Evolutionary conservation across 2,797 vertebrate species (phyloP), one percentile per base, ranked within the genome.

Genomic region (Kryptopterus vitreolus): DNA sequence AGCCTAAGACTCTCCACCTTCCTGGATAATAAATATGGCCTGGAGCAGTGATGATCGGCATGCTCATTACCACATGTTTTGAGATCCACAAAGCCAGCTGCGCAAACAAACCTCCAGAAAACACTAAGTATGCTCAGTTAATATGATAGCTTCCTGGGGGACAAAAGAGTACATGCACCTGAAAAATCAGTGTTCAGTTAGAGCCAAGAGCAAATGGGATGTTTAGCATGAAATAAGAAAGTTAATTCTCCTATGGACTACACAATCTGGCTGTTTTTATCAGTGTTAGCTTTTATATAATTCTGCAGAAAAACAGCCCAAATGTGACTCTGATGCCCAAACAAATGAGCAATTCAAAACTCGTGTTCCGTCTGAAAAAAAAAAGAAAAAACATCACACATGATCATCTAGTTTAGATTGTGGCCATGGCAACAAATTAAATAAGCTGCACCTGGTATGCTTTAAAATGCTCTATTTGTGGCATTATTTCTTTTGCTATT

Each of bases 31-130:
- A 61, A 76, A 69, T 70, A 78, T 77, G 29, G 43, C 62, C 53
- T 58, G 7, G 10, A 78, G 43, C 74, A 62, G 24, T 76, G 48
- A 66, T 70, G 61, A 53, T 71, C 57, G 38, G 22, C 31, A 38
- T 58, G 53, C 58, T 65, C 81, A 62, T 83, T 82, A 85, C 38
- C 46, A 35, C 50, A 59, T 81, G 78, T 76, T 78, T 38, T 76
- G 61, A 52, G 55, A 79, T 53, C 1, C 69, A 69, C 55, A 69
- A 61, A 75, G 12, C 81, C 85, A 88, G 81, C 84, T 88, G 86
- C 53, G 83, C 20, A 84, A 86, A 85, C 85, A 81, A 77, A 50
- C 58, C 38, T 70, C 10, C 57, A 77, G 13, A 79, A 81, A 83
- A 84, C 46, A 76, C 50, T 26, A 70, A 62, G 26, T 65, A 53